These are phyloP conservation scores for Ceyx margarethae DNA, from an alignment of 2,113 vertebrate species.

Conservation along the genomic window DNA sequence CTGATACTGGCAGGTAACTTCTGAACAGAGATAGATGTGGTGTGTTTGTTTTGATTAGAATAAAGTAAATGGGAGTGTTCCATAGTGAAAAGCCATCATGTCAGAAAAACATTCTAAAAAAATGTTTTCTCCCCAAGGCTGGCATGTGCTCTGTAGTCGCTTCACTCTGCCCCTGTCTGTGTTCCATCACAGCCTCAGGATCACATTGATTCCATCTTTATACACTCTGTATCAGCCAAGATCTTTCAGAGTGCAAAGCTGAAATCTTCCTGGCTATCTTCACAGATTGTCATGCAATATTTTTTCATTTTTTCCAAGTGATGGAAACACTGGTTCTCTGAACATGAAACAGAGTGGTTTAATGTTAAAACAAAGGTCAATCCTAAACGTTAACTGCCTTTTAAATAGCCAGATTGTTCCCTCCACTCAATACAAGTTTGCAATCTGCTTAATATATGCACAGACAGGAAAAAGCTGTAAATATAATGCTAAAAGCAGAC, in stretches of 20 bases:
- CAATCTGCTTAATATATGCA: constrained; percentile 57
- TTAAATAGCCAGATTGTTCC: constrained; percentile 41
- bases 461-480: constrained; percentile 56
- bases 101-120: background rate
- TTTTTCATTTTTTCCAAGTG: background rate
- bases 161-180: background rate
- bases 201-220: background rate
- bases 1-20: background rate
- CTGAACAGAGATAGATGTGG: background rate
- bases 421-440: constrained; percentile 7
- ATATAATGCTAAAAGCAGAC: constrained; percentile 55
- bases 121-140: background rate
- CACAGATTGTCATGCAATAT: background rate
- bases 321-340: background rate
- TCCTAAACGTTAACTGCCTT: constrained; percentile 31
- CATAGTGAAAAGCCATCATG: background rate
- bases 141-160: fast-evolving
- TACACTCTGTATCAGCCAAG: background rate
- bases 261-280: background rate
- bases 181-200: fast-evolving
- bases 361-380: constrained; percentile 1
- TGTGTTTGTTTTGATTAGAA: background rate
- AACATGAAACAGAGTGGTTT: background rate
- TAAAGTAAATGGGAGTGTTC: background rate
- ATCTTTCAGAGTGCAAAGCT: background rate